Evolutionary conservation across 2,888 invertebrate genomes (phyloP).

Genomic region (Lasioglossum zephyrum): DNA sequence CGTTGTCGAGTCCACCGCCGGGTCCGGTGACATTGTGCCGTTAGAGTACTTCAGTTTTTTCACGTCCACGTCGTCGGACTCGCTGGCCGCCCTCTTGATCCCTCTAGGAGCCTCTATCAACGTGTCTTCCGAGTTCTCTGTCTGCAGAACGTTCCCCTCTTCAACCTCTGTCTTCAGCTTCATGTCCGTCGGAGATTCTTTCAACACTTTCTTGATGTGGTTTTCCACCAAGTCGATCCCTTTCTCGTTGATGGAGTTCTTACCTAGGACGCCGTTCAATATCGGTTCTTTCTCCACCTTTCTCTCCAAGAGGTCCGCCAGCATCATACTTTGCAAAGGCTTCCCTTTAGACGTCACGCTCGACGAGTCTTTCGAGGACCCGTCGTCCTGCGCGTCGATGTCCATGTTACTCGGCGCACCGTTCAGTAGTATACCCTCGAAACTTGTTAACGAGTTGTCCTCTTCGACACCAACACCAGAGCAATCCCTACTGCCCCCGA

Average conservation of each 20-base stretch:
- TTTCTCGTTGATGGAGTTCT: conserved; percentile 87
- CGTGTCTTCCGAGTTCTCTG: conserved; percentile 80
- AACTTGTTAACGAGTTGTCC: conserved; percentile 87
- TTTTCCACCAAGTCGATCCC: conserved; percentile 87
- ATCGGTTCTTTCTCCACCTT: conserved; percentile 88
- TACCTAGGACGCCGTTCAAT: conserved; percentile 86
- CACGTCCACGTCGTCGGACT: conserved; percentile 83
- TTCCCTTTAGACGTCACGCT: conserved; percentile 86
- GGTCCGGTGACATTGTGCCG: conserved; percentile 82
- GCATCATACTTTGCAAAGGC: conserved; percentile 86
- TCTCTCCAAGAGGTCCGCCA: conserved; percentile 93
- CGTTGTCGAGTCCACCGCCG: conserved; percentile 80
- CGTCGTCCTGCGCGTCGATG: conserved; percentile 86
- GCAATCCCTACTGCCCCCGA: conserved; percentile 84
- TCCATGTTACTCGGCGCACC: conserved; percentile 85
- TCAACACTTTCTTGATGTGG: conserved; percentile 86
- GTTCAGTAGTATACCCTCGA: conserved; percentile 87
- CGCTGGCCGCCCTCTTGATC: conserved; percentile 83
- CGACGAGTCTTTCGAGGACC: conserved; percentile 85
- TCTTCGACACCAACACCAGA: conserved; percentile 86
- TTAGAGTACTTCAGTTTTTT: conserved; percentile 84
- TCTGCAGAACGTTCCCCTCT: conserved; percentile 76
- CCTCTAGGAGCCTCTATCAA: conserved; percentile 80
- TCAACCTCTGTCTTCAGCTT: conserved; percentile 77
- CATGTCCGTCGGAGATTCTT: conserved; percentile 78